phyloP scores from a whole-genome alignment of 2,113 vertebrate genomes.

The Mobula birostris region DNA sequence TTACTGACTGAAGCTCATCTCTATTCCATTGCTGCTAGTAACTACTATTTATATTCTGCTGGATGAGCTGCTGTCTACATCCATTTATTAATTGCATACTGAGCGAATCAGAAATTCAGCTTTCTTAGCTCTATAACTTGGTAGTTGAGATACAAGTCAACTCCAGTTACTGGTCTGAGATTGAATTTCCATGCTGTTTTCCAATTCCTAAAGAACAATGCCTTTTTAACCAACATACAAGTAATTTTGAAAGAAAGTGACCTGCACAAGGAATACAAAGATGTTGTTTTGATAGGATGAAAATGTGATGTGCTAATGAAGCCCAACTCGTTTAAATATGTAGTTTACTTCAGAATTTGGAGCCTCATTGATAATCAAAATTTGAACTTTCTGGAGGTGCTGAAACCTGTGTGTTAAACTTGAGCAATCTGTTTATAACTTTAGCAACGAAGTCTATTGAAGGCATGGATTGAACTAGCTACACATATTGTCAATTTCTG shows the following conservation, averaged over 20 bases:
- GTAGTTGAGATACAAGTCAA: background rate
- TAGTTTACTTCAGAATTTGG: no score
- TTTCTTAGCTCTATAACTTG: background rate
- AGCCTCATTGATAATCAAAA: no score
- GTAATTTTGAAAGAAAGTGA: background rate
- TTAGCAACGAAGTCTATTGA: no score
- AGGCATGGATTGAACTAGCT: no score
- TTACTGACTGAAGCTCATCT: background rate
- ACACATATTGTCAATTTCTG: no score
- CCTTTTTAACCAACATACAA: background rate
- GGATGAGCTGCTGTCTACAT: background rate
- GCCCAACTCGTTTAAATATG: no score
- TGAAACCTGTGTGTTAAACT: no score
- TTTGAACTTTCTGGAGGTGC: no score
- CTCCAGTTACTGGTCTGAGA: background rate
- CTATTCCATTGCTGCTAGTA: background rate
- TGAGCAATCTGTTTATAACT: no score
- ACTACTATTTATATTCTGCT: background rate
- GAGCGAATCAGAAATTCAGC: background rate
- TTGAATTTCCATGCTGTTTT: background rate
- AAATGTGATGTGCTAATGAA: no score
- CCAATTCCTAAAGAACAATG: background rate
- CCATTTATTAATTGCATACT: background rate
- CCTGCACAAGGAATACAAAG: background rate
- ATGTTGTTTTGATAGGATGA: no score